Conservation (phyloP, 2,888 invertebrate genomes). For the Plemyria rubiginata region DNA sequence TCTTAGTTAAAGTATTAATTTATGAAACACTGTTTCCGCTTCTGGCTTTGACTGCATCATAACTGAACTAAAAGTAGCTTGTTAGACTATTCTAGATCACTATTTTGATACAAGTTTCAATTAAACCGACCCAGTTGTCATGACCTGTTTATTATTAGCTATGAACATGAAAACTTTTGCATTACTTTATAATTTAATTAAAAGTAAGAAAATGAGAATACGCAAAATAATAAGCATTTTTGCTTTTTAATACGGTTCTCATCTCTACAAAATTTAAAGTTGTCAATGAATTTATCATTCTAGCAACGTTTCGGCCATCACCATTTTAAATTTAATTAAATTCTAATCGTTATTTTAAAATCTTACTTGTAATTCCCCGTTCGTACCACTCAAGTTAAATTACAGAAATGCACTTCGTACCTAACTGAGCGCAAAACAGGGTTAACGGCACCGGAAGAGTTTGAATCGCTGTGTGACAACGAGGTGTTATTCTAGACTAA, state of each 20-base stretch:
- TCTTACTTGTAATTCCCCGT: neutral
- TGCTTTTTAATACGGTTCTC: neutral
- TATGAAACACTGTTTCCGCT: too few species aligned
- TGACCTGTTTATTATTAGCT: too few species aligned
- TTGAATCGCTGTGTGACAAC: conserved; percentile 3
- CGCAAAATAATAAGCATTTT: too few species aligned
- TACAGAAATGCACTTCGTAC: neutral
- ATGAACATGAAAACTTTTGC: too few species aligned
- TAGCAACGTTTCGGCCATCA: neutral
- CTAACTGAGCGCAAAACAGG: conserved; percentile 5
- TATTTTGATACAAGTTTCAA: too few species aligned
- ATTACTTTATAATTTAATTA: too few species aligned
- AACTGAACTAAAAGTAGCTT: too few species aligned
- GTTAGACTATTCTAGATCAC: too few species aligned
- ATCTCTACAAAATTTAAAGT: neutral
- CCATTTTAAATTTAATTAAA: neutral
- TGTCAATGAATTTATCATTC: neutral
- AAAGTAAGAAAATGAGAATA: too few species aligned
- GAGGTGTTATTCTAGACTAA: conserved; percentile 1
- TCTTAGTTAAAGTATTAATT: too few species aligned
- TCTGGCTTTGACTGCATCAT: too few species aligned
- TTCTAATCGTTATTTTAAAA: neutral
- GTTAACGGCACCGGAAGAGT: conserved; percentile 2
- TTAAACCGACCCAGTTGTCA: too few species aligned
- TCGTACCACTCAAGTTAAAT: conserved; percentile 1